A percentile compares a stretch with the other conserved stretches of the same genome.
These are phyloP conservation scores for Poliocrania exsul DNA, from an alignment of 2,797 vertebrate genomes.

Conservation along the genomic window DNA sequence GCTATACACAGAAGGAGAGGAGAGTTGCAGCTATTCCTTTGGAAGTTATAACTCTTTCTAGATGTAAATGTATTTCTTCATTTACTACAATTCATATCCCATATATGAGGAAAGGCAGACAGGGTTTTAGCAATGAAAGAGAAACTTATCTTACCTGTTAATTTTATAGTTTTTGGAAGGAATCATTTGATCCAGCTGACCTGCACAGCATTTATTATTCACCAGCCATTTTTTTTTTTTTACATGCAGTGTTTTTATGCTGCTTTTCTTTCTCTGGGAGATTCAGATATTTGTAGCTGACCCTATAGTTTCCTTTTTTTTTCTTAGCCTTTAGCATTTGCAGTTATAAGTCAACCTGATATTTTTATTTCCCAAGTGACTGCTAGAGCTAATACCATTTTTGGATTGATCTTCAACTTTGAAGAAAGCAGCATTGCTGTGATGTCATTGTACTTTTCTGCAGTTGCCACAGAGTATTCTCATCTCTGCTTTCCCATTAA, in stretches of 20 bases:
- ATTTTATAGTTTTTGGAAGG: not conserved
- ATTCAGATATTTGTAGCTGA: not conserved
- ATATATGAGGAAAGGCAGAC: not conserved
- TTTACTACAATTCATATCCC: not conserved
- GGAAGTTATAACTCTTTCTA: not conserved
- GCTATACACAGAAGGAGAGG: not conserved
- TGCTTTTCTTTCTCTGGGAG: not conserved
- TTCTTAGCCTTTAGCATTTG: constrained; percentile 12
- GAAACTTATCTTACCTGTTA: not conserved
- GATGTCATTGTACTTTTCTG: not conserved
- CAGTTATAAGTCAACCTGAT: not conserved
- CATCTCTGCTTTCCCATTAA: not conserved
- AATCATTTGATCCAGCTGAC: not conserved
- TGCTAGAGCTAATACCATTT: not conserved
- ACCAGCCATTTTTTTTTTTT: not conserved
- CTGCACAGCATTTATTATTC: not conserved
- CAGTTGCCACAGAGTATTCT: not conserved
- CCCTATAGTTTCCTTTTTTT: not conserved
- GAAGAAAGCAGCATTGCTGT: not conserved
- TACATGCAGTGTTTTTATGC: not conserved
- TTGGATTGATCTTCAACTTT: constrained; percentile 1
- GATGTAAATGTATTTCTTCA: not conserved
- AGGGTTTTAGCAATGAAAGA: not conserved
- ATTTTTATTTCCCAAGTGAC: constrained; percentile 7
- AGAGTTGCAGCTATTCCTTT: not conserved